Evolutionary conservation across 2,888 invertebrate genomes (phyloP).

Genomic region (Chalcosyrphus nemorum): DNA sequence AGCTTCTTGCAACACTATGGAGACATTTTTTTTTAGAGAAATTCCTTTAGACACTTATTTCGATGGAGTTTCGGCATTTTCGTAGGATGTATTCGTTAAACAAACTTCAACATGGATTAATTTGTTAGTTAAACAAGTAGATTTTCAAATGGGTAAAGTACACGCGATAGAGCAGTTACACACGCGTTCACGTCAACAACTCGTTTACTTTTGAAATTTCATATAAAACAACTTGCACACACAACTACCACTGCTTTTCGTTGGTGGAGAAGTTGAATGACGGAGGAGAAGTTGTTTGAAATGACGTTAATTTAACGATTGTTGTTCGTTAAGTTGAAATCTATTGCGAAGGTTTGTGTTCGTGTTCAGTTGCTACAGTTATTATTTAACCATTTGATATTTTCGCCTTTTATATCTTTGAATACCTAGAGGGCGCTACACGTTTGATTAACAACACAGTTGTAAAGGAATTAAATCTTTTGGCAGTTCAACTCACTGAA

Average conservation of each 20-base stretch:
- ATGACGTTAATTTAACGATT: constrained; percentile 54
- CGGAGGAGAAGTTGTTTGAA: constrained; percentile 63
- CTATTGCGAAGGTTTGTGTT: background rate
- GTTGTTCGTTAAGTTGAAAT: constrained; percentile 51
- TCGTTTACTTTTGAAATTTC: constrained; percentile 74
- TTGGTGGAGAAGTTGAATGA: constrained; percentile 52
- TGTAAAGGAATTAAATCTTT: too few species aligned
- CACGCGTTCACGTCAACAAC: constrained; percentile 76
- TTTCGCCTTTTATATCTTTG: too few species aligned
- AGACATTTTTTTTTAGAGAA: constrained; percentile 15
- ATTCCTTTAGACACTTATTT: constrained; percentile 7
- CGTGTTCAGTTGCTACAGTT: background rate
- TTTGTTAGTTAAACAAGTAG: constrained; percentile 32
- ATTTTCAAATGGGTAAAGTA: constrained; percentile 46
- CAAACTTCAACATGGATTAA: constrained; percentile 7
- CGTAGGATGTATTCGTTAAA: constrained; percentile 11
- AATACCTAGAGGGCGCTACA: too few species aligned
- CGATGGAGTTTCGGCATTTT: constrained; percentile 30
- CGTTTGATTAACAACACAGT: too few species aligned
- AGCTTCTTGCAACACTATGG: constrained; percentile 12
- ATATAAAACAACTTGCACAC: constrained; percentile 42
- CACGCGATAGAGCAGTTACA: constrained; percentile 61
- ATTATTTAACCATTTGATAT: too few species aligned
- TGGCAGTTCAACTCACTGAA: too few species aligned
- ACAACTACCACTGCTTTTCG: constrained; percentile 42